Evolutionary conservation across 1,140 invertebrate genomes (phyloP), one percentile per base, ranked within the genome.

Genomic region (Drosophila bocqueti): DNA sequence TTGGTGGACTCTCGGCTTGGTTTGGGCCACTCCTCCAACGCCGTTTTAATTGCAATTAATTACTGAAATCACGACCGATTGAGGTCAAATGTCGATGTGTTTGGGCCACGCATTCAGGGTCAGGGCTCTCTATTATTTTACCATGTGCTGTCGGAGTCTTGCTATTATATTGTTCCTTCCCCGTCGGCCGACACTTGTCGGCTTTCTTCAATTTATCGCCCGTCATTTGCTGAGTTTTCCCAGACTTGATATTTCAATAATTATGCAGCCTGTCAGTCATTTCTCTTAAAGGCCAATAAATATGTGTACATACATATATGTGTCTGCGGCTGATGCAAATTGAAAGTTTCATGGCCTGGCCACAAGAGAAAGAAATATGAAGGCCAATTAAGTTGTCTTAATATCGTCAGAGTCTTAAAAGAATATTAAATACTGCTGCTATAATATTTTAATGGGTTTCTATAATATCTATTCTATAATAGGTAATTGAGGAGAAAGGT

Each of bases 11-110:
- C 71, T 72, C 79, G 61, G 24, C 24, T 50, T 24, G 47, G 40
- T 43, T 71, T 43, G 29, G 16, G 60, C 49, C 43, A 49, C 59
- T 57, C 50, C 49, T 42, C 36, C 21, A 31, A n/a, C 60, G 47
- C 42, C 54, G 52, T 61, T 86, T 60, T 80, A 80, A 83, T 87
- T 83, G 76, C 79, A 87, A 86, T 86, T 83, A 87, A 86, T 79
- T 79, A 60, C 60, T 68, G 54, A 83, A 77, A 73, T 80, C 76
- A 69, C 40, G 34, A 63, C 45, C 40, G 58, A 89, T 67, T 75
- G 80, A 89, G 84, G 83, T 86, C 76, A 87, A 87, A 77, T 61
- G 54, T 24, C 46, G n/a, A 66, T 43, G 36, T 21, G 29, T 34
- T 18, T 15, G 42, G 50, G n/a, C 11, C 40, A 6, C 18, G 11